Base-by-base conservation (phyloP, 2,888 invertebrate species). In the Campoplex nolae region DNA sequence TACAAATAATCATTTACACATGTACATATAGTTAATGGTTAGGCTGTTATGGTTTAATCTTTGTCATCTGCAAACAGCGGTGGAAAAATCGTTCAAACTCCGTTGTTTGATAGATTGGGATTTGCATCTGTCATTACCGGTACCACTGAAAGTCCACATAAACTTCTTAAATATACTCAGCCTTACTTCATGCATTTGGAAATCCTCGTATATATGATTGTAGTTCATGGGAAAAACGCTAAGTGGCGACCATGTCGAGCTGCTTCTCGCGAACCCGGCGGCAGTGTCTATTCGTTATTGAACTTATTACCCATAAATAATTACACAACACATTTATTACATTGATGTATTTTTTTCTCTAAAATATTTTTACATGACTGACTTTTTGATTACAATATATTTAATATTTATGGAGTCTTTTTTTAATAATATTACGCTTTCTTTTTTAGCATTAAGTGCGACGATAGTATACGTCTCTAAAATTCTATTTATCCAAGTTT, bases 1-100 rank as follows among this genome's bases (percentile, higher is more conserved):
- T 62, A 62, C 62, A 62, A 62, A 62, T 62, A 62, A 62, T 28
- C 62, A 62, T 28, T 62, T 62, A 32, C 62, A 16, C 62, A 16
- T 16, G 38, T 3, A 6, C 6, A 38, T 38, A 38, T 4, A 38
- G 38, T 38, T 38, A 38, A 8, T 32, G 32, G 23, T 56, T 56
- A 9, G 23, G 32, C 32, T 62, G 13, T 28, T 62, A 1, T 62
- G 62, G 32, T 62, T 62, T 13, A 3, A 62, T 0, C 13, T 32
- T 62, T 32, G 62, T 62, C 28, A 16, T 62, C 32, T 3, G 32
- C 32, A 62, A 32, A 16, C 62, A 32, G 32, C 32, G 32, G 2
- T 62, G 11, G 13, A 13, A 62, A 62, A 32, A 32, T 16, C 28
- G 16, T 32, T 32, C 32, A 6, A 32, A 62, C 28, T 32, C 6